A percentile compares a stretch with the other conserved stretches of the same genome.
Conservation (phyloP, 2,113 vertebrate species). For the Bambusicola thoracicus region DNA sequence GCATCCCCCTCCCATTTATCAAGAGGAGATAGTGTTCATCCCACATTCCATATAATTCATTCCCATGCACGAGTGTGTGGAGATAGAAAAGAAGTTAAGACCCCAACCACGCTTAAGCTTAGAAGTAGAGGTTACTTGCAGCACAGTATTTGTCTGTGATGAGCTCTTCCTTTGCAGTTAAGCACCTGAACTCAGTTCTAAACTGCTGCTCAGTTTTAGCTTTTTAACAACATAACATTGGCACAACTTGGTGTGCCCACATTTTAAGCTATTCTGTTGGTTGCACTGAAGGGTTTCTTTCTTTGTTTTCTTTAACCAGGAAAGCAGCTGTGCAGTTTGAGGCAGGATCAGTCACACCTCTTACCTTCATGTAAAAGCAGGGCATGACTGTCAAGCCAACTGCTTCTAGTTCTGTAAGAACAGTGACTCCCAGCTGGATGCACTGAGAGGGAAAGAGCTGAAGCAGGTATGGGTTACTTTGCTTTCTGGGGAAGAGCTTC, state of each 20-base stretch:
- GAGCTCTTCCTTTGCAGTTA: background rate
- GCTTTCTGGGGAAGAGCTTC: background rate
- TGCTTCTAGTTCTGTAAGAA: background rate
- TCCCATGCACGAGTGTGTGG: background rate
- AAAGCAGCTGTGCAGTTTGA: background rate
- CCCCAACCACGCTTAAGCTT: background rate
- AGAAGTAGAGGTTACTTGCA: background rate
- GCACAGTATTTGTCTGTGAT: background rate
- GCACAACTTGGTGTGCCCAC: background rate
- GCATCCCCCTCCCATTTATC: background rate
- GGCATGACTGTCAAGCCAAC: fast-evolving
- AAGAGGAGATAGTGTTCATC: background rate
- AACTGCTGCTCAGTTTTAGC: background rate
- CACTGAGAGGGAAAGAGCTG: background rate
- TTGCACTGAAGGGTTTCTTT: background rate
- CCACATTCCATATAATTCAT: fast-evolving
- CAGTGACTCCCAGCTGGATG: background rate
- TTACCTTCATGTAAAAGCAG: background rate
- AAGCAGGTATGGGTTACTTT: background rate
- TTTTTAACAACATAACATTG: background rate
- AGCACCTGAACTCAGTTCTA: background rate
- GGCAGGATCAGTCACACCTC: background rate
- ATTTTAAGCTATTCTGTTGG: background rate
- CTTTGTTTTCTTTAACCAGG: background rate
- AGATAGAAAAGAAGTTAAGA: background rate